Base-by-base conservation (phyloP, 2,797 vertebrate species). In the Sylvilagus floridanus region DNA sequence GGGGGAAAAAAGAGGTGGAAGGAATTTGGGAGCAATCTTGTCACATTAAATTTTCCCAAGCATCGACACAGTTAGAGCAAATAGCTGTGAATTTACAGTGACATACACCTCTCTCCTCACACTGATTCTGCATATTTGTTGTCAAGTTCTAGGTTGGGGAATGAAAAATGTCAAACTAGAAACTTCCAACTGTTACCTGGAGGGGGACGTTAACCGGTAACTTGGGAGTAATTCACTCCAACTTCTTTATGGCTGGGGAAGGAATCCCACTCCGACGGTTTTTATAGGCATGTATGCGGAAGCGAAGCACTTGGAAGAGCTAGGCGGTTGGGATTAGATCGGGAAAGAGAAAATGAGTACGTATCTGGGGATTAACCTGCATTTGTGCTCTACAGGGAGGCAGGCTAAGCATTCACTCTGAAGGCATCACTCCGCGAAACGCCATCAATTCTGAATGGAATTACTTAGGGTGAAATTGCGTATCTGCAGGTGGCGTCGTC, bases 131-230 rank as follows among this genome's bases (percentile, higher is more conserved):
- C 1, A 0, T 75, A 65, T 84, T 89, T 95, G 93, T 85, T 37
- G 95, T 91, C 95, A 97, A 97, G 94, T 96, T 97, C 95, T 88
- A 92, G 84, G 35, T 47, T 84, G 86, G 63, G 6, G 84, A 77
- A 95, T 84, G 77, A 78, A 96, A 96, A 87, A 95, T 92, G 88
- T 95, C 96, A 94, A 96, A 96, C 96, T 62, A 91, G 96, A 97
- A 98, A 96, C 95, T 98, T 98, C 42, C 96, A 97, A 86, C 97
- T 96, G 96, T 98, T 98, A 98, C 97, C 97, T 95, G 81, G n/a
- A 47, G 95, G 91, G 42, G 95, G 72, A 95, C 88, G 83, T 98
- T 98, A 98, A 96, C 95, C 0, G 93, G 90, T 97, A 97, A 97
- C 98, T 93, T 8, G 3, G 78, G 88, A 96, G 96, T 90, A 96